Evolutionary conservation across 2,797 vertebrate genomes (phyloP).

Genomic region (Crotalus adamanteus): DNA sequence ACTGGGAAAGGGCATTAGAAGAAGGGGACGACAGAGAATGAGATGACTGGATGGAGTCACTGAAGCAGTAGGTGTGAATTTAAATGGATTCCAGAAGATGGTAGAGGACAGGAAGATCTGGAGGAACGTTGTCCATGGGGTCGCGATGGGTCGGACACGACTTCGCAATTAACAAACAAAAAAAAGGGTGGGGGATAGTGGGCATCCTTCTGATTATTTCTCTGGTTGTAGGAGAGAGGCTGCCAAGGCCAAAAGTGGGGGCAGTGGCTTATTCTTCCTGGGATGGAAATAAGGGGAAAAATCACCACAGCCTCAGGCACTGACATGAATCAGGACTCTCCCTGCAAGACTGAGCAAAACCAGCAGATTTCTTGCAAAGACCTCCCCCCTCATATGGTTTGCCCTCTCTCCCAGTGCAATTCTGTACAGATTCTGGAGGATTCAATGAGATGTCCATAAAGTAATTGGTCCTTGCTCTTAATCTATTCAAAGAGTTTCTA

Average conservation of each 20-base stretch:
- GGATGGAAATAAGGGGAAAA: not conserved
- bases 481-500: not conserved
- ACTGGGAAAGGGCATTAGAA: no score
- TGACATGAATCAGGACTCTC: not conserved
- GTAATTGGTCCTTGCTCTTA: not conserved
- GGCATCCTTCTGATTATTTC: conserved; percentile 55
- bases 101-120: no score
- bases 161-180: no score
- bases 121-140: no score
- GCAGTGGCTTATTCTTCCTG: conserved; percentile 35
- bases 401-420: no score
- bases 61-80: no score
- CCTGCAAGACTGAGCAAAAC: not conserved
- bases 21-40: no score
- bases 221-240: conserved; percentile 57
- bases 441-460: no score
- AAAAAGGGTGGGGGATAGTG: no score
- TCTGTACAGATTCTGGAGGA: not conserved
- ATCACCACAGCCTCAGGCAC: conserved; percentile 22
- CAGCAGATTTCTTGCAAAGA: not conserved
- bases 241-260: conserved; percentile 37
- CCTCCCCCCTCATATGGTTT: not conserved
- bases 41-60: no score
- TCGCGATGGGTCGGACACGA: no score
- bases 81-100: no score